Evolutionary conservation across 2,113 vertebrate genomes (phyloP), one percentile per base, ranked within the genome.

Genomic region (Coptodon bakossiorum): DNA sequence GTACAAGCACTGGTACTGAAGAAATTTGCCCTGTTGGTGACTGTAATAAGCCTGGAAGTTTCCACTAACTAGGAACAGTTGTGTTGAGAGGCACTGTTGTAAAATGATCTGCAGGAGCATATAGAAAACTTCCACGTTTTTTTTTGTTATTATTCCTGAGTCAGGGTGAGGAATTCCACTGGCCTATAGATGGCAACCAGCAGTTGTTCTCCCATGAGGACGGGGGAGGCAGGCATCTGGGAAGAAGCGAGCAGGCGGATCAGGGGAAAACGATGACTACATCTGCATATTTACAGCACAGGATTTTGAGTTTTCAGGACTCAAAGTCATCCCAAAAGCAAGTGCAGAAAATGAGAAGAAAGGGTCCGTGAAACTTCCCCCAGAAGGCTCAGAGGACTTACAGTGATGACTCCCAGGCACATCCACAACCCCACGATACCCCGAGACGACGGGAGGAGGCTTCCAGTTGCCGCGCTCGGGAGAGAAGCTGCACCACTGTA

Each of bases 161-260:
- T 73, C 81, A 68, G 91, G 79, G 90, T 81, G 79, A 94, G 89
- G 93, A 95, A 95, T 95, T 94, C 88, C 84, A 19, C 86, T 78
- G 92, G 92, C 90, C 91, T 92, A 91, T 84, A 92, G 88, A 83
- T 83, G 52, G 84, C 83, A 89, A 90, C 85, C 88, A 83, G 88
- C 95, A 96, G 94, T 96, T 96, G 95, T 95, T 96, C 94, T 93
- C 94, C 91, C 87, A 90, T 40, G 93, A 92, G 90, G 86, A n/a
- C 61, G 11, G 29, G 12, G 53, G 24, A 22, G 79, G 53, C 31
- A 78, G 88, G 91, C 87, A 93, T 93, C 90, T 91, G 84, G 93
- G 91, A 88, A 91, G 81, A 88, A 86, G 87, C 19, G 5, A 85
- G 73, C 53, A 43, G 73, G 61, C 76, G 56, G 86, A 93, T 86